These are phyloP conservation scores for Tillus elongatus DNA, from an alignment of 2,888 invertebrate genomes.

Conservation along the genomic window DNA sequence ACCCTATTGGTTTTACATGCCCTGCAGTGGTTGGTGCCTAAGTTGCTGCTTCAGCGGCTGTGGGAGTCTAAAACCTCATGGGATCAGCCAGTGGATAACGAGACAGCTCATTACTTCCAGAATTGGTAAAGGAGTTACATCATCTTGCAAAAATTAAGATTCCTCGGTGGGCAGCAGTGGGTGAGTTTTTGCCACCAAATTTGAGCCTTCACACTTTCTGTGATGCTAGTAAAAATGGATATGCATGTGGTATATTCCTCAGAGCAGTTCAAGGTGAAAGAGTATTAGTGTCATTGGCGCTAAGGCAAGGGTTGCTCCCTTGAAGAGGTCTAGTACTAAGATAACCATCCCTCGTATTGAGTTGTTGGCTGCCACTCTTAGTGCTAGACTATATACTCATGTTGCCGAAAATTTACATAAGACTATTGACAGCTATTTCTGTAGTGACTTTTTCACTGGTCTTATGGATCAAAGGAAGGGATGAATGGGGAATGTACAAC, in stretches of 20 bases:
- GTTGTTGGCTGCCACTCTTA: constrained; percentile 25
- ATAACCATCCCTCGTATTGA: constrained; percentile 28
- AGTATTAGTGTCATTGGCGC: too few species aligned
- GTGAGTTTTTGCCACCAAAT: too few species aligned
- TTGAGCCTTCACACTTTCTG: too few species aligned
- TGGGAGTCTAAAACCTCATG: neutral
- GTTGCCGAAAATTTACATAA: constrained; percentile 15
- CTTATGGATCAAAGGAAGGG: constrained; percentile 24
- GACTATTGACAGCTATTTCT: constrained; percentile 18
- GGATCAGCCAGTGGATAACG: too few species aligned
- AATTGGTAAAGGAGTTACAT: neutral
- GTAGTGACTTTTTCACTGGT: constrained; percentile 26
- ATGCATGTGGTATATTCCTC: too few species aligned
- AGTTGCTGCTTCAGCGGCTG: neutral
- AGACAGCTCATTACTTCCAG: too few species aligned
- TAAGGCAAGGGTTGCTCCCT: neutral
- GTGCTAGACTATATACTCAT: constrained; percentile 18
- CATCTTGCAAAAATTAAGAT: neutral
- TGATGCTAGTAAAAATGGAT: too few species aligned
- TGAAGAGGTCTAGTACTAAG: constrained; percentile 7
- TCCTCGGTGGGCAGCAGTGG: neutral
- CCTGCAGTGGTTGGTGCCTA: neutral
- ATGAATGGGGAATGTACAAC: constrained; percentile 27
- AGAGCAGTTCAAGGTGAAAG: too few species aligned
- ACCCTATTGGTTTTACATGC: neutral